These are phyloP conservation scores for Acanthaster planci DNA, from an alignment of 35 echinoderm and acorn worm species.

Conservation along the genomic window DNA sequence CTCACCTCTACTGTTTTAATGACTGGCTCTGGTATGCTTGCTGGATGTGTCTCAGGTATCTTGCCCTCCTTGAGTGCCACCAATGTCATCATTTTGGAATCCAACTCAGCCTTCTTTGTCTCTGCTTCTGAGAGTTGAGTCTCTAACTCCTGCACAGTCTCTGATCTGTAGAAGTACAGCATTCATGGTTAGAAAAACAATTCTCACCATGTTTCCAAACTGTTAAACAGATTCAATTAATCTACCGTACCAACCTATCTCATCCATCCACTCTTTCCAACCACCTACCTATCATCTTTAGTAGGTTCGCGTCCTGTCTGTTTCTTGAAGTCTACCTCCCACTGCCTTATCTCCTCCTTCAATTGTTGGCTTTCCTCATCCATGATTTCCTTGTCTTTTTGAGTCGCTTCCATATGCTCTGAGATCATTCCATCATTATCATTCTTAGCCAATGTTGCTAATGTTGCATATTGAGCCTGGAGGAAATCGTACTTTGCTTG, in stretches of 20 bases:
- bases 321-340: slow-evolving; percentile 87
- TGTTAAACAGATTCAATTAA: neutral
- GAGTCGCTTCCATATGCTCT: slow-evolving; percentile 67
- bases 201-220: no score
- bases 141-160: slow-evolving; percentile 70
- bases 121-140: slow-evolving; percentile 82
- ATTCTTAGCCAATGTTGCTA: slow-evolving; percentile 42
- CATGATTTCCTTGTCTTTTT: slow-evolving; percentile 72
- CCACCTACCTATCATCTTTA: slow-evolving; percentile 77
- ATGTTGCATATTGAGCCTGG: slow-evolving; percentile 48
- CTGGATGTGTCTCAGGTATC: slow-evolving; percentile 65
- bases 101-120: slow-evolving; percentile 63
- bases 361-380: slow-evolving; percentile 69
- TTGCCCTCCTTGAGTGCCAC: slow-evolving; percentile 81
- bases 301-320: slow-evolving; percentile 78
- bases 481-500: slow-evolving; percentile 58
- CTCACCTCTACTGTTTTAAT: slow-evolving; percentile 92
- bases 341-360: slow-evolving; percentile 79
- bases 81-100: slow-evolving; percentile 56
- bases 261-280: no score
- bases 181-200: no score
- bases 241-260: neutral
- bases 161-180: slow-evolving; percentile 37
- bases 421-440: slow-evolving; percentile 67
- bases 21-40: slow-evolving; percentile 67